Base-by-base conservation (phyloP, 2,113 vertebrate genomes). In the Phalacrocorax aristotelis region DNA sequence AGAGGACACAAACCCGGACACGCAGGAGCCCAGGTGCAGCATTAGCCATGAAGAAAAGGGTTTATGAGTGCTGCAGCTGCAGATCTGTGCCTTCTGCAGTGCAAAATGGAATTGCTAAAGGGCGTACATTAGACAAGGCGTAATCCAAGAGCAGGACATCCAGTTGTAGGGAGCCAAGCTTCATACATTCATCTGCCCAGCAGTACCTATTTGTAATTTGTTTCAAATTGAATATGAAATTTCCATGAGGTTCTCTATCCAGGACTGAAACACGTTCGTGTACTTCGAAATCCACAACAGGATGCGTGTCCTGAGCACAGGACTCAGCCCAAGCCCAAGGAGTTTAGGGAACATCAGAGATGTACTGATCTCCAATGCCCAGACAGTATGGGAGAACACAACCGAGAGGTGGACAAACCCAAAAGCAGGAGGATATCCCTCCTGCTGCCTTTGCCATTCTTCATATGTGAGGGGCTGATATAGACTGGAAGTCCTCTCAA, bases 231-330 rank as follows among this genome's bases (percentile, higher is more conserved):
- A 70, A 58, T 81, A 54, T 62, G 79, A 81, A 62, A 54, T 93
- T 62, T 40, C 70, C 25, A 7, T 1, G 4, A 42, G 27, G 44
- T 93, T 93, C 42, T 76, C 25, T 52, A 69, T 60, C 14, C 30
- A 46, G 44, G 32, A 17, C 26, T 4, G 69, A 71, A 84, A 72
- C 7, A 10, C 0, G 0, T 44, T 61, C 11, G 2, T 11, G 44
- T 52, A 6, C 52, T 93, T 76, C 57, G 78, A 76, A 75, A 79
- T 23, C 7, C 22, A 13, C 10, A 25, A 20, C 11, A 13, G 5
- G 2, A 7, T 22, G 8, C 2, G 16, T 14, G 27, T 65, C 57
- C 51, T 80, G 51, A 76, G 54, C 52, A 78, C 15, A 46, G 49
- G 30, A n/a, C 71, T 69, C 68, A 44, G 5, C 2, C 5, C 36